Conservation (phyloP, 2,888 invertebrate species). For the Drosophila yooni region DNA sequence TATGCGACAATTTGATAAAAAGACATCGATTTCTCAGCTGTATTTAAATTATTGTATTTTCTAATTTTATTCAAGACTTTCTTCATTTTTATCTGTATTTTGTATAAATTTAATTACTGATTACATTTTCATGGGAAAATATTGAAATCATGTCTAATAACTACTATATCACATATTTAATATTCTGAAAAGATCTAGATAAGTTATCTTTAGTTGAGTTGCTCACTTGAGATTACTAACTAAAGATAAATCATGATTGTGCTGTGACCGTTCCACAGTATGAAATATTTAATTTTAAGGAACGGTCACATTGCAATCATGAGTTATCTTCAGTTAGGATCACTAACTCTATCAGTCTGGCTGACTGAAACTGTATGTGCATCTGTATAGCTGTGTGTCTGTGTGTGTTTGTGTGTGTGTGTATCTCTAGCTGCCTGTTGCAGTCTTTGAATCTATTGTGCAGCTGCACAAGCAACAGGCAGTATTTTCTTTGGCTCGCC, state of each 20-base stretch:
- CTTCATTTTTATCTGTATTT: neutral
- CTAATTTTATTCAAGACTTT: neutral
- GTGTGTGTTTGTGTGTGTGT: slow-evolving; percentile 9
- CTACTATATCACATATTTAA: neutral
- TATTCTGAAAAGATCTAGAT: neutral
- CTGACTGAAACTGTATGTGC: slow-evolving; percentile 22
- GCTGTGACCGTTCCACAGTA: neutral
- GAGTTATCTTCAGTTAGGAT: neutral
- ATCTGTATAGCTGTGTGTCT: slow-evolving; percentile 2
- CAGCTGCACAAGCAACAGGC: slow-evolving; percentile 66
- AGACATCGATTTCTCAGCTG: neutral
- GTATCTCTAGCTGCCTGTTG: slow-evolving; percentile 31
- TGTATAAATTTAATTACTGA: neutral
- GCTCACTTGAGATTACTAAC: neutral
- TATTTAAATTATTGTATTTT: neutral
- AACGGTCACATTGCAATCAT: neutral
- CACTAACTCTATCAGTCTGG: slow-evolving; percentile 15
- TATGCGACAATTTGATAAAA: neutral
- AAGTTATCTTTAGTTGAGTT: neutral
- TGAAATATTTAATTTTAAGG: neutral
- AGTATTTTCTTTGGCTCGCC: slow-evolving; percentile 26
- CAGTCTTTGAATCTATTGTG: slow-evolving; percentile 52
- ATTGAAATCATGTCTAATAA: neutral
- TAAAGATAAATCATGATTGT: neutral
- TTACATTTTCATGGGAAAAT: neutral